phyloP scores from a whole-genome alignment of 2,888 invertebrate genomes.

The Galerucella calmariensis region DNA sequence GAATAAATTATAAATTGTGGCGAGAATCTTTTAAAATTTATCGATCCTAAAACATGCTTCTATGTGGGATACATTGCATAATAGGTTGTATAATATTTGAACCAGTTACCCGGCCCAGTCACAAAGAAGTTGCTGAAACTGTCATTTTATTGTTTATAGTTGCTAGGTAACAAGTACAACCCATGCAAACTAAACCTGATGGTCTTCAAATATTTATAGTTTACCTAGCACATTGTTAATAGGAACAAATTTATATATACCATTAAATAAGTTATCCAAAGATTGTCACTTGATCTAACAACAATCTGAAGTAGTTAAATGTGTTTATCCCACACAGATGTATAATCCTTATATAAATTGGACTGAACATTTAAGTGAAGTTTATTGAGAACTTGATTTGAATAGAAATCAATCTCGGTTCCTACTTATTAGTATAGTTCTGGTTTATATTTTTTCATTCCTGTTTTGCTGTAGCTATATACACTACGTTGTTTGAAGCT shows the following conservation, averaged over 20 bases:
- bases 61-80: background rate
- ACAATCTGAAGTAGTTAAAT: background rate
- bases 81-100: no score
- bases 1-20: conserved; percentile 59
- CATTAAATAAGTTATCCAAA: no score
- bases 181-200: no score
- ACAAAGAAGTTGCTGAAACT: no score
- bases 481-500: background rate
- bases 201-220: no score
- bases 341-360: background rate
- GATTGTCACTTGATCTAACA: no score
- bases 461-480: background rate
- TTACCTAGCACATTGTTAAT: no score
- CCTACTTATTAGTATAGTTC: background rate
- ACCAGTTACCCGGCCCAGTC: no score
- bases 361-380: background rate
- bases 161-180: no score
- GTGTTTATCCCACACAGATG: background rate
- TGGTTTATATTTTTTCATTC: background rate
- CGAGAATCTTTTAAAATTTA: conserved; percentile 46
- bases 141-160: no score
- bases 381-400: background rate
- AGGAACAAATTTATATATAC: no score
- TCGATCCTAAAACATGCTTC: conserved; percentile 22
- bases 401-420: background rate